Evolutionary conservation across 2,888 invertebrate genomes (phyloP).

Genomic region (Achlya flavicornis): DNA sequence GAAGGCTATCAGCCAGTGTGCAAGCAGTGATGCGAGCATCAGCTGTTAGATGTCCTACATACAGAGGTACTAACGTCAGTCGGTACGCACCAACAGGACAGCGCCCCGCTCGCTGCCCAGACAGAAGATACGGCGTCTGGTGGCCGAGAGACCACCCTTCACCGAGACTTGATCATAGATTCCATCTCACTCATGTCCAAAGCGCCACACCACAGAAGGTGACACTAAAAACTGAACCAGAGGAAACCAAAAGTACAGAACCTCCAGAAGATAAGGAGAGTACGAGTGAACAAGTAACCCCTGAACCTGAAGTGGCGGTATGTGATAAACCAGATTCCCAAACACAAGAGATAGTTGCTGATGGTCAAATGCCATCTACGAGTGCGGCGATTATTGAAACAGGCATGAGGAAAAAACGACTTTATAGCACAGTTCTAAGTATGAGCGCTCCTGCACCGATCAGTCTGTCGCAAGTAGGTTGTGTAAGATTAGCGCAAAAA

Average conservation of each 20-base stretch:
- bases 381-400: conserved; percentile 62
- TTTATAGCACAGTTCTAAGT: conserved; percentile 82
- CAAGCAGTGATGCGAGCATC: conserved; percentile 70
- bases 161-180: conserved; percentile 55
- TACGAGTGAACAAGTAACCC: conserved; percentile 28
- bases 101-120: conserved; percentile 62
- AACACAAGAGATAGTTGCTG: conserved; percentile 47
- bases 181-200: conserved; percentile 48
- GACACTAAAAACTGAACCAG: conserved; percentile 34
- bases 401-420: conserved; percentile 69
- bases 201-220: conserved; percentile 25
- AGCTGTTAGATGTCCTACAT: conserved; percentile 65
- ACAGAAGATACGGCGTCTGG: conserved; percentile 66
- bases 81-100: conserved; percentile 73
- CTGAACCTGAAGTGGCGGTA: conserved; percentile 36
- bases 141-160: conserved; percentile 69
- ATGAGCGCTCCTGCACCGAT: conserved; percentile 70
- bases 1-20: conserved; percentile 67
- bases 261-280: conserved; percentile 34
- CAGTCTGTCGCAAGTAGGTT: conserved; percentile 54
- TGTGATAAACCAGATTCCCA: conserved; percentile 44
- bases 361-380: conserved; percentile 63
- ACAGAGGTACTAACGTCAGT: conserved; percentile 73
- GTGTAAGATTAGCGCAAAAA: conserved; percentile 68
- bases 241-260: conserved; percentile 37